Conservation (phyloP, 2,113 vertebrate species). For the Bettongia penicillata region DNA sequence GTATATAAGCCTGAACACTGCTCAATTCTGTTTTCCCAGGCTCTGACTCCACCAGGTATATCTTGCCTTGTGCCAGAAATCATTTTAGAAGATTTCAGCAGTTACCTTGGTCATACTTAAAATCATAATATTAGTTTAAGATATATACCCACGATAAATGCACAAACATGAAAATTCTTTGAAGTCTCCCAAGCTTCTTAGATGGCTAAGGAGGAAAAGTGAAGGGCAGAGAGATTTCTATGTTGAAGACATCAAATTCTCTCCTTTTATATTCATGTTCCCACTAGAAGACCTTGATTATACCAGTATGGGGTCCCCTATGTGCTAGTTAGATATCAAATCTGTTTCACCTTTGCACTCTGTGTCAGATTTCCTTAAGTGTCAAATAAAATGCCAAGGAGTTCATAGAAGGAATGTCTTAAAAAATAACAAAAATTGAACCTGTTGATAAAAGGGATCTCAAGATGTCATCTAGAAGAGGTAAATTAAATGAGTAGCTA, state of each 20-base stretch:
- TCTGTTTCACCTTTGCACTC: neutral
- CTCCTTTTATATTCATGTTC: neutral
- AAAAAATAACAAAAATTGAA: neutral
- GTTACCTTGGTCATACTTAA: constrained; percentile 67
- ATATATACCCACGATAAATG: constrained; percentile 74
- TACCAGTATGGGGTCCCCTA: accelerated
- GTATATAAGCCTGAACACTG: neutral
- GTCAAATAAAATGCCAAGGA: neutral
- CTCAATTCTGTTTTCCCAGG: neutral
- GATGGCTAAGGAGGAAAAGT: constrained; percentile 23
- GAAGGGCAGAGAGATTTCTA: neutral
- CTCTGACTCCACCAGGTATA: neutral
- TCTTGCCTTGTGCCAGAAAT: constrained; percentile 53
- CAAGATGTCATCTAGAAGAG: neutral
- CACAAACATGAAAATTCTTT: constrained; percentile 45
- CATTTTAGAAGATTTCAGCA: constrained; percentile 52
- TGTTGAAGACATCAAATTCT: accelerated
- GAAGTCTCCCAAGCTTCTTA: constrained; percentile 73
- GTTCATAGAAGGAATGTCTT: neutral
- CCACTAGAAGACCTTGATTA: accelerated
- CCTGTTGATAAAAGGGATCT: neutral
- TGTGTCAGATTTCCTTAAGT: neutral
- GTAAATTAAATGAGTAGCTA: neutral
- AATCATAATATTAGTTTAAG: constrained; percentile 77
- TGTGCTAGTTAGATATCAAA: neutral